Evolutionary conservation across 2,888 invertebrate species (phyloP).

Genomic region (Caprella mutica): DNA sequence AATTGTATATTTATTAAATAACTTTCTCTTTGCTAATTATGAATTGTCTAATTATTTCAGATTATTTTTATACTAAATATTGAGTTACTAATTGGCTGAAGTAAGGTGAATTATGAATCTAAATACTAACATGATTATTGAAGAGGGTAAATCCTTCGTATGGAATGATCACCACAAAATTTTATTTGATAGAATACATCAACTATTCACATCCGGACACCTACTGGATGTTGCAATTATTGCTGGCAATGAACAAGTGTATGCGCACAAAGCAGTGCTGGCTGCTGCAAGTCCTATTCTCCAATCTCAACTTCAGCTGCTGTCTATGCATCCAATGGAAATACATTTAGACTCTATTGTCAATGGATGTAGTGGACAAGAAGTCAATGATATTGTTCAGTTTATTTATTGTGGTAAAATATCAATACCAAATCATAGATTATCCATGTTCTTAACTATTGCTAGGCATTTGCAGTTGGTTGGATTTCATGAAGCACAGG

Average conservation of each 20-base stretch:
- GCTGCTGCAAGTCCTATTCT: conserved; percentile 23
- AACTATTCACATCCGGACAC: conserved; percentile 10
- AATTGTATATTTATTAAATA: too few species aligned
- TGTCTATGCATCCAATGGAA: background rate
- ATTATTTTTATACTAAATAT: too few species aligned
- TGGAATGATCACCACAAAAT: conserved; percentile 16
- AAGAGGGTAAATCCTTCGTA: conserved; percentile 12
- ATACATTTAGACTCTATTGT: background rate
- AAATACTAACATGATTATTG: conserved; percentile 11
- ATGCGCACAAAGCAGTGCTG: conserved; percentile 21
- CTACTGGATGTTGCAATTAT: conserved; percentile 19
- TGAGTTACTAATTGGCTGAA: too few species aligned
- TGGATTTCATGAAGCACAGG: conserved; percentile 17
- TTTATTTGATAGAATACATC: conserved; percentile 16
- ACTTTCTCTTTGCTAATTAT: too few species aligned
- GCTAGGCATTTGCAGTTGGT: conserved; percentile 15
- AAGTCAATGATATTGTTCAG: conserved; percentile 21
- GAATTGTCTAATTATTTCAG: too few species aligned
- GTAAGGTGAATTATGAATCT: too few species aligned
- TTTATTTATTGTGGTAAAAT: conserved; percentile 32
- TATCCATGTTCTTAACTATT: conserved; percentile 16
- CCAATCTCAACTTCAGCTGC: conserved; percentile 13
- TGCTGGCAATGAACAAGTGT: conserved; percentile 16
- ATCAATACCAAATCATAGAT: conserved; percentile 17
- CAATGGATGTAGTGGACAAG: conserved; percentile 4